A percentile compares a stretch with the other conserved stretches of the same genome.
These are phyloP conservation scores for Heliangelus exortis DNA, from an alignment of 2,797 vertebrate species.

Conservation along the genomic window DNA sequence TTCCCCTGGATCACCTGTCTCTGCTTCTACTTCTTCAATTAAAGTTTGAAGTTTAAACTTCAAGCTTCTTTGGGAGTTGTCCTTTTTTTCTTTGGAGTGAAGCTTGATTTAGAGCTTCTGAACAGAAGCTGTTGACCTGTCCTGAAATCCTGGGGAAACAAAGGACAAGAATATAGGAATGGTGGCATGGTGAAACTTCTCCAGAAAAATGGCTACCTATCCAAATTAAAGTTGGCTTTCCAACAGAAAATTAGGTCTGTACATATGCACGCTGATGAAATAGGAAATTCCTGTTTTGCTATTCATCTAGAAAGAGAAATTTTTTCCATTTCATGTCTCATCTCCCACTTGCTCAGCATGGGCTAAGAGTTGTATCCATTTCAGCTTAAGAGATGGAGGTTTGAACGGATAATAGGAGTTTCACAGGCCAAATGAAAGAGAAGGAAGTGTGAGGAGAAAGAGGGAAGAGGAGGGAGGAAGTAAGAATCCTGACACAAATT, in stretches of 20 bases:
- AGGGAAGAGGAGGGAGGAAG: background rate
- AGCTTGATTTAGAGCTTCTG: background rate
- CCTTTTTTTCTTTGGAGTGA: background rate
- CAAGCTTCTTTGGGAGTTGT: background rate
- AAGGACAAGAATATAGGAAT: background rate
- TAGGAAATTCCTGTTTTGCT: constrained; percentile 20
- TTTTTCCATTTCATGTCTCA: constrained; percentile 20
- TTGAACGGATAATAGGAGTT: constrained; percentile 7
- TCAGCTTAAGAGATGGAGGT: background rate
- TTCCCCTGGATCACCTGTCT: background rate
- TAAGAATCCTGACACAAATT: background rate
- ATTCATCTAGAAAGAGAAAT: constrained; percentile 35
- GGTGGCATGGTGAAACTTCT: background rate
- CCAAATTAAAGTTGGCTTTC: background rate
- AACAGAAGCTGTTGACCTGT: background rate
- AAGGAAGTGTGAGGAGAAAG: background rate
- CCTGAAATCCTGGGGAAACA: background rate
- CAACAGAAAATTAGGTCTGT: background rate
- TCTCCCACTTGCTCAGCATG: background rate
- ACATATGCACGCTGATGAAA: background rate
- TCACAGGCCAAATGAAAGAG: background rate
- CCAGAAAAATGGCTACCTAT: background rate
- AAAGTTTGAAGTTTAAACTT: background rate
- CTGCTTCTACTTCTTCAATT: background rate
- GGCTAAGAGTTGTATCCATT: constrained; percentile 24